Evolutionary conservation across 2,888 invertebrate species (phyloP).

Genomic region (Eristalis arbustorum): DNA sequence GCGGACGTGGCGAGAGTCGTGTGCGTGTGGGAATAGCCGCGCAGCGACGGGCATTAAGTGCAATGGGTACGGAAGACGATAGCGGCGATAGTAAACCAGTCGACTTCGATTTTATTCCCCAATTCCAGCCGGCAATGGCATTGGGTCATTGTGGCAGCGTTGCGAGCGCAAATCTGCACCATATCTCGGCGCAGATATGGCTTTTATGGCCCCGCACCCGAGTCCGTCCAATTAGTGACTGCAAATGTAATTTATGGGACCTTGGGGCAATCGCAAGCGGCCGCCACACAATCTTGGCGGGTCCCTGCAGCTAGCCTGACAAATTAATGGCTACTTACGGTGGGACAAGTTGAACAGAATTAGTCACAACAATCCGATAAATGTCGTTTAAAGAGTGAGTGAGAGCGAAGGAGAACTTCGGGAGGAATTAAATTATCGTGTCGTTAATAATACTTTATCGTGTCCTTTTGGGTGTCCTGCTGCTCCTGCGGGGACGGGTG

Average conservation of each 20-base stretch:
- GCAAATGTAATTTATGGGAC: conserved; percentile 49
- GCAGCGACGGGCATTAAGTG: conserved; percentile 29
- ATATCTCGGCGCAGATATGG: conserved; percentile 48
- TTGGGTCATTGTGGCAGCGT: conserved; percentile 55
- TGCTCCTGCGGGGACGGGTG: neutral
- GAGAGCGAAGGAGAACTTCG: conserved; percentile 18
- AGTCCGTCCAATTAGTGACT: conserved; percentile 58
- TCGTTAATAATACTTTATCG: conserved; percentile 69
- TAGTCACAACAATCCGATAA: conserved; percentile 70
- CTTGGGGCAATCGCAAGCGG: conserved; percentile 26
- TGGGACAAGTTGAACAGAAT: conserved; percentile 57
- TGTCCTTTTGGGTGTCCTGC: conserved; percentile 9
- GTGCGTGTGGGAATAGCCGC: conserved; percentile 39
- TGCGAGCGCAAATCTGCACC: conserved; percentile 50
- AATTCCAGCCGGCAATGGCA: conserved; percentile 49
- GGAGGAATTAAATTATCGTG: conserved; percentile 57
- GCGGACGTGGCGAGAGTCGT: neutral
- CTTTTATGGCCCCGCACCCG: conserved; percentile 24
- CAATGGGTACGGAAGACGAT: conserved; percentile 27
- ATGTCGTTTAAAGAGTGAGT: conserved; percentile 24
- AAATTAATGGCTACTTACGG: conserved; percentile 69
- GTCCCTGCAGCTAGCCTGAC: conserved; percentile 51
- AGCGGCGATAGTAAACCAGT: conserved; percentile 48
- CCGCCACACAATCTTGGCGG: conserved; percentile 43
- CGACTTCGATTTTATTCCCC: conserved; percentile 62